Evolutionary conservation across 1,140 invertebrate species (phyloP).

Genomic region (Sarcophaga bullata): DNA sequence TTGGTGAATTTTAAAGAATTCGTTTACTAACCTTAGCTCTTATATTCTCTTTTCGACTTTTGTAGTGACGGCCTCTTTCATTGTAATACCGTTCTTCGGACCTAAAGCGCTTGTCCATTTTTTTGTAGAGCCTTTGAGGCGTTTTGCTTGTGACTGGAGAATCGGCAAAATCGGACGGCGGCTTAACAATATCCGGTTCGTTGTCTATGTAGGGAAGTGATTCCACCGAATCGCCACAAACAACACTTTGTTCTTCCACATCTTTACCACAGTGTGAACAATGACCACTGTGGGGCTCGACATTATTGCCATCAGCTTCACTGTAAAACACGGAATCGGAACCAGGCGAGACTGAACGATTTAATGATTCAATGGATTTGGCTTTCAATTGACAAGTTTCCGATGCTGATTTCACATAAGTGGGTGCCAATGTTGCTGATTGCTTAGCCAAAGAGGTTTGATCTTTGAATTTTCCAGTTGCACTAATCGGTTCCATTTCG

Average conservation of each 20-base stretch:
- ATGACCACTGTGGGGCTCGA: conserved; percentile 66
- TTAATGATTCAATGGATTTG: conserved; percentile 82
- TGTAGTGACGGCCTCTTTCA: conserved; percentile 73
- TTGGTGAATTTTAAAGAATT: neutral
- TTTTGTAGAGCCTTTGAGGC: conserved; percentile 76
- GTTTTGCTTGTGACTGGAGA: conserved; percentile 74
- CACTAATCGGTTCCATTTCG: neutral
- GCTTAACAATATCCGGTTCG: conserved; percentile 80
- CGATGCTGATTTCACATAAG: conserved; percentile 57
- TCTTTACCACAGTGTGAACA: conserved; percentile 85
- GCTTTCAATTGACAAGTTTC: conserved; percentile 75
- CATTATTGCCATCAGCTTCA: conserved; percentile 72
- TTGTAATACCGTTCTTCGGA: conserved; percentile 79
- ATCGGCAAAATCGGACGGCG: conserved; percentile 87
- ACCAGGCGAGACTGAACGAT: conserved; percentile 82
- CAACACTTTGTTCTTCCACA: conserved; percentile 69
- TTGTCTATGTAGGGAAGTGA: conserved; percentile 59
- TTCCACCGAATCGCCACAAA: conserved; percentile 64
- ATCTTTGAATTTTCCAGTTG: conserved; percentile 13
- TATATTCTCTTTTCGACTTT: conserved; percentile 74
- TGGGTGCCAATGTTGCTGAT: conserved; percentile 35
- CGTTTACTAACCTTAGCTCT: conserved; percentile 73
- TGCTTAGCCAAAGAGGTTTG: conserved; percentile 40
- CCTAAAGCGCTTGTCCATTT: conserved; percentile 81
- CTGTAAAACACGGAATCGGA: conserved; percentile 90